Conservation (phyloP, 2,113 vertebrate genomes). For the Tupaia chinensis region DNA sequence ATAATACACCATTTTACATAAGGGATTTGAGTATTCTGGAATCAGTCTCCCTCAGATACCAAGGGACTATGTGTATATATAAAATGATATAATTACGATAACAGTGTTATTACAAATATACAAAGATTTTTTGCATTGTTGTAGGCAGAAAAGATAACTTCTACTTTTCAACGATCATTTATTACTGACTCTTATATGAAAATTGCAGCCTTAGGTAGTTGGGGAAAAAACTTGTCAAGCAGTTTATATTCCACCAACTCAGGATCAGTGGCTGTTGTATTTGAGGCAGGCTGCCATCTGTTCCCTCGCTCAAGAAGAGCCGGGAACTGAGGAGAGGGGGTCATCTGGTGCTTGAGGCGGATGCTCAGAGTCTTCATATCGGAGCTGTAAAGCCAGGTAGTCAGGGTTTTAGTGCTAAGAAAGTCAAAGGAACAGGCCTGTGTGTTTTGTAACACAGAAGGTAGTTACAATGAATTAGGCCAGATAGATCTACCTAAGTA, state of each 20-base stretch:
- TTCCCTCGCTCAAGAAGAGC: not conserved
- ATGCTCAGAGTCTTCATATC: not conserved
- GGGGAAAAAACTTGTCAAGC: not conserved
- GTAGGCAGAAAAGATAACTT: not conserved
- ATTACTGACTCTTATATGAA: not conserved
- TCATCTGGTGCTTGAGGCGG: not conserved
- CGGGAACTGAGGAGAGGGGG: not conserved
- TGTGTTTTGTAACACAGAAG: not conserved
- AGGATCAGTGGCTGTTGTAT: not conserved
- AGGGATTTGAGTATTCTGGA: no score
- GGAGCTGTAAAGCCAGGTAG: not conserved
- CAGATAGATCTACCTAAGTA: not conserved
- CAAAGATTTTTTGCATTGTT: not conserved
- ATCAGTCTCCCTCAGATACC: no score
- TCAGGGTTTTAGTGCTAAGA: not conserved
- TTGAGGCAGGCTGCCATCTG: not conserved
- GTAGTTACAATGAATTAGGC: not conserved
- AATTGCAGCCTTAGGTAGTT: not conserved
- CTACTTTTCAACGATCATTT: not conserved
- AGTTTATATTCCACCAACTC: not conserved
- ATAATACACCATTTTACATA: no score
- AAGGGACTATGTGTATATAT: not conserved
- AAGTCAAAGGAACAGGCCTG: not conserved
- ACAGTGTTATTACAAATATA: not conserved
- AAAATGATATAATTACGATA: not conserved